Evolutionary conservation across 30 jellyfish, hydroid and myxozoan species (phyloP).

Genomic region (Aurelia sp.): DNA sequence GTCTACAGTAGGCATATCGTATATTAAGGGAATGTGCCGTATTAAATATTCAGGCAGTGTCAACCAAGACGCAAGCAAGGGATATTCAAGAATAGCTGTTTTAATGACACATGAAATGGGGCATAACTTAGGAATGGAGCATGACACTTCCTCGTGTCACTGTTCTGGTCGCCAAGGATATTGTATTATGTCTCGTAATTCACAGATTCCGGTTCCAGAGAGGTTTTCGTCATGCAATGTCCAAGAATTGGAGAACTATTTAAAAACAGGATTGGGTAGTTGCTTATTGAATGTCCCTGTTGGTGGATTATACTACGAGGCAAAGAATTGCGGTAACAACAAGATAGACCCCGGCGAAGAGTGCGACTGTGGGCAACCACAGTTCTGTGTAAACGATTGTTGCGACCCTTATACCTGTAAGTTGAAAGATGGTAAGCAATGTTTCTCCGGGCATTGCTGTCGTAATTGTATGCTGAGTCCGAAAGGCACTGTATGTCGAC

Average conservation of each 20-base stretch:
- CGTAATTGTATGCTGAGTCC: not conserved
- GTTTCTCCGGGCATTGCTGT: constrained; percentile 21
- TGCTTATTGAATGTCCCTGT: constrained; percentile 33
- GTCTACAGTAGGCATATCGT: constrained; percentile 76
- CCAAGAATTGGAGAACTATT: not conserved
- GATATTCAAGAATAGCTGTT: constrained; percentile 44
- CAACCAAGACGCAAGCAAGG: constrained; percentile 58
- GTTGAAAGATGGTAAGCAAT: constrained; percentile 4
- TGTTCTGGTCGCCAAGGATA: constrained; percentile 46
- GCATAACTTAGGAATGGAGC: constrained; percentile 81
- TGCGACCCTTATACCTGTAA: constrained; percentile 23
- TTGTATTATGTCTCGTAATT: constrained; percentile 45
- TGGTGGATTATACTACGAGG: not conserved
- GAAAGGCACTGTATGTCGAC: not conserved
- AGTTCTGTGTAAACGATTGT: constrained; percentile 4
- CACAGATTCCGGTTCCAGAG: constrained; percentile 48
- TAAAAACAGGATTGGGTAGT: constrained; percentile 15
- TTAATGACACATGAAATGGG: constrained; percentile 87
- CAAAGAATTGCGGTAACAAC: constrained; percentile 24
- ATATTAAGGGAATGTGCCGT: constrained; percentile 69
- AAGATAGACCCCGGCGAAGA: constrained; percentile 31
- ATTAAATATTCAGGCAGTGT: constrained; percentile 59
- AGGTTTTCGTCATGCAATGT: constrained; percentile 76
- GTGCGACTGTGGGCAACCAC: constrained; percentile 38
- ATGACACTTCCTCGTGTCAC: constrained; percentile 51